Evolutionary conservation across 2,797 vertebrate genomes (phyloP), one percentile per base, ranked within the genome.

Genomic region (Trachurus trachurus): DNA sequence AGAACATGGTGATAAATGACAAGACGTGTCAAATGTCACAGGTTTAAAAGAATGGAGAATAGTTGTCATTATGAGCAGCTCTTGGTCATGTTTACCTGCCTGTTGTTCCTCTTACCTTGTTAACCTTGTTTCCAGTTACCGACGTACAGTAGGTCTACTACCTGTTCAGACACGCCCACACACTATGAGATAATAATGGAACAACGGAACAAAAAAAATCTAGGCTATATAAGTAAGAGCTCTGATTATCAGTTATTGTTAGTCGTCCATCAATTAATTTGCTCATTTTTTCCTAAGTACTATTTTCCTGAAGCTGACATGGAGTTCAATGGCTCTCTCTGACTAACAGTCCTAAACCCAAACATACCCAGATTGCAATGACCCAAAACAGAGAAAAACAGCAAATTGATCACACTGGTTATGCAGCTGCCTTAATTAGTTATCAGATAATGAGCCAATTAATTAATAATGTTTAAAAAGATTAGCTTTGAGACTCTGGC

Each of bases 81-180:
- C 5, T 12, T 6, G 29, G 3, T 31, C 54, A 1, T 69, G 76
- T 75, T 80, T 68, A 71, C 56, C 63, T 72, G 42, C 2, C 42
- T 37, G 29, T 1, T 17, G 47, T 71, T 73, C 37, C 49, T 64
- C 47, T 49, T 2, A 6, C 9, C 2, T 15, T 16, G 37, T 59
- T 15, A 9, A 42, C 42, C 10, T 13, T 0, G 13, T 7, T 16
- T 49, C n/a, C 0, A 59, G 11, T 34, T 11, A 1, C 1, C 13
- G 2, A 26, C 34, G 21, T 5, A 15, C 45, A 42, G 47, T 26
- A 26, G 26, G 26, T 26, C 26, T 44, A 26, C 17, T 12, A 42
- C 12, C 10, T 54, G 29, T 57, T 42, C 16, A n/a, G 21, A 59
- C 11, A 5, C 45, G 13, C 15, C 61, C 19, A 40, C 21, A 60